Evolutionary conservation across 2,797 vertebrate species (phyloP).

Genomic region (Moxostoma hubbsi): DNA sequence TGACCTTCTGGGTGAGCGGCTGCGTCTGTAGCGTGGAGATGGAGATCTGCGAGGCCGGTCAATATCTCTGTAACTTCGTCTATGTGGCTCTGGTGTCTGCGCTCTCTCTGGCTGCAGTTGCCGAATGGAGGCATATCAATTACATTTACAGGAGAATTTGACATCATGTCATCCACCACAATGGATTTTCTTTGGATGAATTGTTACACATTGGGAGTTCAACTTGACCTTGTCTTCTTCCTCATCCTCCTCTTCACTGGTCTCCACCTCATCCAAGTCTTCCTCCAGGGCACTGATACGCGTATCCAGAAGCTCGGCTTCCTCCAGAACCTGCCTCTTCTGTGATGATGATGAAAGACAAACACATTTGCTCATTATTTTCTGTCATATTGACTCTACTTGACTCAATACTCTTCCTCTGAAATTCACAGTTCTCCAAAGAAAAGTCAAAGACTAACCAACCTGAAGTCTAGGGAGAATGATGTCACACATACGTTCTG

Average conservation of each 20-base stretch:
- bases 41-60: constrained; percentile 93
- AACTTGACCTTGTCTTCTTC: constrained; percentile 85
- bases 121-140: not conserved
- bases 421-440: no score
- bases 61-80: constrained; percentile 91
- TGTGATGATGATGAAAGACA: constrained; percentile 60
- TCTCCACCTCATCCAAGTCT: constrained; percentile 97
- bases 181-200: no score
- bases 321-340: constrained; percentile 96
- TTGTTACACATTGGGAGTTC: not conserved
- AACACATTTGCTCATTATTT: not conserved
- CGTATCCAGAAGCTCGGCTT: constrained; percentile 92
- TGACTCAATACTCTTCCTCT: not conserved
- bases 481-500: constrained; percentile 92
- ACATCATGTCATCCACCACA: not conserved
- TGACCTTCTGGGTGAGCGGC: constrained; percentile 89
- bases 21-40: constrained; percentile 90
- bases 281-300: constrained; percentile 96
- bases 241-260: constrained; percentile 95
- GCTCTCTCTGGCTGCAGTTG: constrained; percentile 82
- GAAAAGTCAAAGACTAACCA: not conserved
- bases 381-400: not conserved
- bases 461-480: constrained; percentile 97
- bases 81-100: constrained; percentile 90
- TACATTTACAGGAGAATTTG: not conserved